Evolutionary conservation across 2,113 vertebrate genomes (phyloP), one percentile per base, ranked within the genome.

Genomic region (Cygnus buccinator): DNA sequence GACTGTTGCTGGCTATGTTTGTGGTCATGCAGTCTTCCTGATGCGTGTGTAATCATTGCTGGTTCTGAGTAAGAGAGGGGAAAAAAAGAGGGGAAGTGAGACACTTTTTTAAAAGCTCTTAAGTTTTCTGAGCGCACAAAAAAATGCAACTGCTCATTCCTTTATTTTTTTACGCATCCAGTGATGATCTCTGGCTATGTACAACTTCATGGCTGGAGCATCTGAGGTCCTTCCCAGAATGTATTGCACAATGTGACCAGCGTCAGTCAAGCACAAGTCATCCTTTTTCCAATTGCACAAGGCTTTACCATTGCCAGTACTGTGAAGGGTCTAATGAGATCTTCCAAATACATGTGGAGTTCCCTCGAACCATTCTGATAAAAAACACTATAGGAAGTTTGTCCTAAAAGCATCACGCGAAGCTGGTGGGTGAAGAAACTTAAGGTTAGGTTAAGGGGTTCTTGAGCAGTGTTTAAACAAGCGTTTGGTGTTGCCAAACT

Each of bases 21-120:
- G 94, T 92, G 94, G 92, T 94, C 72, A 29, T 23, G 73, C 35
- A 25, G 55, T 46, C 88, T 92, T 94, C 72, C 88, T 93, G 85
- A 61, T 43, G 50, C 67, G 22, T 48, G 8, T 28, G 5, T 28
- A 90, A 46, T 92, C 78, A 94, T 76, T 18, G 5, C 55, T 79
- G 39, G 63, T 66, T 95, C 55, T 86, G 29, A 93, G 87, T 79
- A 80, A 95, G 63, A 93, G 10, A 80, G 71, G 68, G 48, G 48
- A 89, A 39, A 87, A 93, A 46, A 68, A 21, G 44, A 92, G 55
- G 63, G 75, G 85, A 97, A 95, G 83, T 80, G 94, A 93, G 54
- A 52, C 90, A n/a, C n/a, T 88, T 94, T 48, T 73, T 73, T 7
- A 26, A 80, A 92, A 57, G 21, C 44, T 76, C 82, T 86, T 16